A percentile compares a stretch with the other conserved stretches of the same genome.
phyloP scores from a whole-genome alignment of 2,113 vertebrate genomes.

The Pseudorectes ferrugineus region DNA sequence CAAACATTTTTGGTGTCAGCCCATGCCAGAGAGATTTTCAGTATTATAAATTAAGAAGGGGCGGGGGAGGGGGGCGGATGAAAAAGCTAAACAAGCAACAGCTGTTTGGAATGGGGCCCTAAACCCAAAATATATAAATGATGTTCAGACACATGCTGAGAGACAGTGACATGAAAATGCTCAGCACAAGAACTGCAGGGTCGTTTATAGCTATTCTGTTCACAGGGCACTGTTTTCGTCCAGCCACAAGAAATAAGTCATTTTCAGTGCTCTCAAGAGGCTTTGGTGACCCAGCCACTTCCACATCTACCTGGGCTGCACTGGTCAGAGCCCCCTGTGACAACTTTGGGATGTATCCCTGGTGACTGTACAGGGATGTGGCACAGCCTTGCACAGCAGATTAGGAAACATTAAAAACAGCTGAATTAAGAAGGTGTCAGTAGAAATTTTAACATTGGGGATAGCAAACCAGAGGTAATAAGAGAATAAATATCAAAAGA shows the following conservation, averaged over 20 bases:
- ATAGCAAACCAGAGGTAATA: not conserved
- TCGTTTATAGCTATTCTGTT: not conserved
- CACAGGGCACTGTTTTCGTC: not conserved
- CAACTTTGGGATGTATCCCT: not conserved
- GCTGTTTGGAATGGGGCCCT: conserved; percentile 23
- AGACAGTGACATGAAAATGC: not conserved
- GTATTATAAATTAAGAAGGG: not conserved
- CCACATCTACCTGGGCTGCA: not conserved
- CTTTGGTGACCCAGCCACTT: not conserved
- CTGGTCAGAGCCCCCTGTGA: fast-evolving
- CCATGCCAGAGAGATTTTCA: not conserved
- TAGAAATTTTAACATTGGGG: not conserved
- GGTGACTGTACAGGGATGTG: no score
- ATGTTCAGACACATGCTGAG: not conserved
- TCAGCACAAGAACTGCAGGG: not conserved
- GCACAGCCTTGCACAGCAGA: not conserved
- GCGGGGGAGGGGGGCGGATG: no score
- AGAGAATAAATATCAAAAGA: not conserved
- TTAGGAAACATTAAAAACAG: not conserved
- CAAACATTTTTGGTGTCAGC: not conserved
- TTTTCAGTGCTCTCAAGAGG: not conserved
- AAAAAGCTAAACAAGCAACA: conserved; percentile 18
- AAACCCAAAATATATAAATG: not conserved
- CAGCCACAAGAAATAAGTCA: not conserved
- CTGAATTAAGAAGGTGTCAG: not conserved